phyloP scores from a whole-genome alignment of 2,797 vertebrate genomes.

The Poeciliopsis gracilis region DNA sequence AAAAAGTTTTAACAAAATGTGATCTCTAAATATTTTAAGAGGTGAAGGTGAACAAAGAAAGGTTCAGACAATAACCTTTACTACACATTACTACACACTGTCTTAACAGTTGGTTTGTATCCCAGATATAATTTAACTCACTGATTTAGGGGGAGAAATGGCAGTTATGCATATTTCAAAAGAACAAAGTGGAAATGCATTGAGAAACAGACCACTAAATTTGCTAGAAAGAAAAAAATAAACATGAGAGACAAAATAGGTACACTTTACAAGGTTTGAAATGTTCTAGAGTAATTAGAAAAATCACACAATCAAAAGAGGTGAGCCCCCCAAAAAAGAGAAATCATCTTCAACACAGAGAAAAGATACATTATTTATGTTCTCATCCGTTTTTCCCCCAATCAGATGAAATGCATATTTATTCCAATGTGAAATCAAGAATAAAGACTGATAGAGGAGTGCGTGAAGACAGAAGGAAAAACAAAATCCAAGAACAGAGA shows the following conservation, averaged over 20 bases:
- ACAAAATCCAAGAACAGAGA: slow-evolving; percentile 30
- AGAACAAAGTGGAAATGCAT: slow-evolving; percentile 16
- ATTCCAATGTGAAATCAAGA: slow-evolving; percentile 21
- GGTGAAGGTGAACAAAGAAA: slow-evolving; percentile 30
- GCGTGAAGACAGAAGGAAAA: slow-evolving; percentile 29
- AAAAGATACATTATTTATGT: slow-evolving; percentile 61
- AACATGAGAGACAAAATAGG: slow-evolving; percentile 2
- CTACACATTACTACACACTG: slow-evolving; percentile 77
- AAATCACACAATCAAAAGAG: slow-evolving; percentile 1
- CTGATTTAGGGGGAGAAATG: slow-evolving; percentile 59
- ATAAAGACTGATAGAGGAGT: slow-evolving; percentile 21
- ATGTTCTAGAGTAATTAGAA: slow-evolving; percentile 13
- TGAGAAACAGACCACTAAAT: slow-evolving; percentile 1
- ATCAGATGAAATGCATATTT: slow-evolving; percentile 46
- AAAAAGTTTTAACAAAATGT: slow-evolving; percentile 51
- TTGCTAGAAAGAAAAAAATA: slow-evolving; percentile 4
- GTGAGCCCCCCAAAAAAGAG: background rate
- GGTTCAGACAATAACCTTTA: slow-evolving; percentile 5
- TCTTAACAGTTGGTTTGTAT: slow-evolving; percentile 76
- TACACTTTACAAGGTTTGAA: slow-evolving; percentile 13
- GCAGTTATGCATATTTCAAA: slow-evolving; percentile 68
- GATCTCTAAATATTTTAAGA: slow-evolving; percentile 47
- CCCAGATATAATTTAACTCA: slow-evolving; percentile 40
- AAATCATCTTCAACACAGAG: slow-evolving; percentile 44
- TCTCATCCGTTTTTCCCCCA: slow-evolving; percentile 42